A percentile compares a stretch with the other conserved stretches of the same genome.
phyloP scores from a whole-genome alignment of 2,888 invertebrate species.

The Cremastobaeus sp. region DNA sequence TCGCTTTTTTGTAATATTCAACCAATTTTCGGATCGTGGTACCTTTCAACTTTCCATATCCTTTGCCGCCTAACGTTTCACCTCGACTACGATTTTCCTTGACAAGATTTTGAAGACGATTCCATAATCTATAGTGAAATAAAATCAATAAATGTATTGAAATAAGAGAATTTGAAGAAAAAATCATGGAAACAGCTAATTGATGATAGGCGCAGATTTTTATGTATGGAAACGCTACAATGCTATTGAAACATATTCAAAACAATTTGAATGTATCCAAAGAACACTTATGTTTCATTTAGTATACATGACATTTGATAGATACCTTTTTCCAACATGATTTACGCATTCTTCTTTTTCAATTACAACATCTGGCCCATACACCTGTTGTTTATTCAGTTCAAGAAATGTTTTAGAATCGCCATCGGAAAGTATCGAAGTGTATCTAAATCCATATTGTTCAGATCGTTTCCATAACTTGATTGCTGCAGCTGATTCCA shows the following conservation, averaged over 20 bases:
- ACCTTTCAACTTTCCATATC: slow-evolving; percentile 24
- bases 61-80: slow-evolving; percentile 19
- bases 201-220: too few species aligned
- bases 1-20: slow-evolving; percentile 39
- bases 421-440: slow-evolving; percentile 13
- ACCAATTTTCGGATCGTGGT: slow-evolving; percentile 21
- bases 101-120: not conserved
- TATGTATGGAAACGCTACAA: too few species aligned
- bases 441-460: not conserved
- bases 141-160: too few species aligned
- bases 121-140: slow-evolving; percentile 10
- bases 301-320: too few species aligned
- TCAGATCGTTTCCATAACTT: slow-evolving; percentile 14
- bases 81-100: slow-evolving; percentile 4
- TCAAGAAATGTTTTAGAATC: slow-evolving; percentile 21
- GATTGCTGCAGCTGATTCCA: slow-evolving; percentile 16
- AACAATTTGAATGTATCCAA: too few species aligned
- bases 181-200: too few species aligned
- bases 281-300: too few species aligned
- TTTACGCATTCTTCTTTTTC: slow-evolving; percentile 19
- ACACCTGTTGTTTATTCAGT: slow-evolving; percentile 9
- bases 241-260: too few species aligned
- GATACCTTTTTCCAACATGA: not conserved
- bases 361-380: slow-evolving; percentile 8
- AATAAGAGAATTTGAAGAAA: too few species aligned